Evolutionary conservation across 2,797 vertebrate genomes (phyloP), one percentile per base, ranked within the genome.

Genomic region (Aldrovandia affinis): DNA sequence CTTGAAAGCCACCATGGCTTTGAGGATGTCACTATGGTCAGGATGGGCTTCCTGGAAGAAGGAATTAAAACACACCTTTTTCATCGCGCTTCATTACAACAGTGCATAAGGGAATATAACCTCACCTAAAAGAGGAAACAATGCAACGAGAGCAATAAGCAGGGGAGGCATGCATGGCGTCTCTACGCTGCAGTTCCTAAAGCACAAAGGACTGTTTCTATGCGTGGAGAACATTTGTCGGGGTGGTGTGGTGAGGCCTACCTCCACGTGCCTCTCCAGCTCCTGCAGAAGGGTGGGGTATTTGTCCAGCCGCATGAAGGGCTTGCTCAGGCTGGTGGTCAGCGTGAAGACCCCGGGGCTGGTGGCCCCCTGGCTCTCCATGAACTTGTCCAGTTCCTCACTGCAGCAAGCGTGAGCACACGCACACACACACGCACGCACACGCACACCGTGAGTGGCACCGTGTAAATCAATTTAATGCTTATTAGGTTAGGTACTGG

Each of bases 201-300:
- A 28, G 10, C 10, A 50, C 10, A 63, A n/a, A 63, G 28, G 12
- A 14, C 4, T n/a, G 61, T 10, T 14, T 65, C 28, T 30, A 25
- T 65, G 61, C n/a, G n/a, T n/a, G n/a, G n/a, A n/a, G n/a, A n/a
- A n/a, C n/a, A n/a, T 50, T 50, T 50, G 10, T 50, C 84, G 70
- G 73, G 0, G 0, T 82, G 33, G 20, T 55, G 47, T 9, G 15
- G 2, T 75, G 2, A 3, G 59, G 33, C 68, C 5, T 36, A 99
- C 98, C 97, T 99, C 98, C 92, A 99, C 96, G 75, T 99, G 98
- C 88, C 98, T 93, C 94, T 99, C 97, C 88, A 99, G 92, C 93
- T 99, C 98, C 93, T 98, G 98, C 88, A 99, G 94, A 85, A 99
- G 95, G 0, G 96, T 96, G 70, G 97, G 96, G 3, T 99, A 99